Evolutionary conservation across 2,888 invertebrate species (phyloP).

Genomic region (Timandra comae): DNA sequence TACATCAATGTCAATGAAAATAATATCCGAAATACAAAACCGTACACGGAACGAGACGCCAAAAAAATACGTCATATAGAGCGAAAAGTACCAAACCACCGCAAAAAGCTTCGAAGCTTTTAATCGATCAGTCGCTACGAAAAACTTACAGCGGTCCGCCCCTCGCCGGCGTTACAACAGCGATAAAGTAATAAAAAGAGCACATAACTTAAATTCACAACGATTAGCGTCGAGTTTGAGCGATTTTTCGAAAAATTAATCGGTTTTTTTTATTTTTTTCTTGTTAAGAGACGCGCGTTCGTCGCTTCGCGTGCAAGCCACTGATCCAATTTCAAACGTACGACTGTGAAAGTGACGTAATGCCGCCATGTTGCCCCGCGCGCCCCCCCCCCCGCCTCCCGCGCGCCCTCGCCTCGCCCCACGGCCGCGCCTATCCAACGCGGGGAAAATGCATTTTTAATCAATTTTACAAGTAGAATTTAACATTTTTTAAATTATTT

Average conservation of each 20-base stretch:
- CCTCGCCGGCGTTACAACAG: conserved; percentile 29
- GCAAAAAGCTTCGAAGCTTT: conserved; percentile 41
- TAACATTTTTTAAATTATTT: conserved; percentile 30
- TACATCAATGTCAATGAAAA: conserved; percentile 18
- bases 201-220: conserved; percentile 9
- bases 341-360: conserved; percentile 71
- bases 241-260: background rate
- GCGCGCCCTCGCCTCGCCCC: conserved; percentile 33
- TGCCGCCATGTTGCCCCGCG: conserved; percentile 61
- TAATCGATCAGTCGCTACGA: conserved; percentile 36
- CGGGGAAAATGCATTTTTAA: conserved; percentile 63
- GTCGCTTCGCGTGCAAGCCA: conserved; percentile 47
- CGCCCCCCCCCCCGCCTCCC: conserved; percentile 31
- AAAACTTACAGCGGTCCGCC: conserved; percentile 46
- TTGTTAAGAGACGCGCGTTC: conserved; percentile 28
- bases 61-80: conserved; percentile 26
- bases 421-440: conserved; percentile 50
- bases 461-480: conserved; percentile 62
- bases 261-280: background rate
- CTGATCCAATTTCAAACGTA: conserved; percentile 71
- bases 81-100: conserved; percentile 35
- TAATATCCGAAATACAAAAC: conserved; percentile 24
- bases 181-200: conserved; percentile 26
- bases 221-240: background rate
- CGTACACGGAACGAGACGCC: conserved; percentile 30